Evolutionary conservation across 2,888 invertebrate genomes (phyloP), one percentile per base, ranked within the genome.

Genomic region (Ochropacha duplaris): DNA sequence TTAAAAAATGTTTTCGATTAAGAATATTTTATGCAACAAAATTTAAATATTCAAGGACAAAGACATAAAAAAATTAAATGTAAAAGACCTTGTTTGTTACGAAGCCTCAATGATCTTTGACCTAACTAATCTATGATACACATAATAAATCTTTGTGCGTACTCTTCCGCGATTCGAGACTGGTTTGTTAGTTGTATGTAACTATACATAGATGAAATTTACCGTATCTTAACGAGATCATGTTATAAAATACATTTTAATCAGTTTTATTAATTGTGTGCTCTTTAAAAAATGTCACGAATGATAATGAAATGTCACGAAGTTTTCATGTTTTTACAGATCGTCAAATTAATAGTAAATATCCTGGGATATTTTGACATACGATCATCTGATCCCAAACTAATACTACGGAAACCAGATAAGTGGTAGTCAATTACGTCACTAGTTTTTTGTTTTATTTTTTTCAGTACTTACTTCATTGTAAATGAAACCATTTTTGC

Each of bases 71-170:
- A 39, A 39, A 39, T 16, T 3, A 14, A 14, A 39, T 16, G 16
- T 16, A 39, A 2, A 39, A 39, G 19, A 19, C 44, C 44, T 44
- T 44, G 44, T 19, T 44, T 1, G 16, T 4, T 39, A 19, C 19
- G 44, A n/a, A 16, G 39, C 19, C 19, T 44, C 64, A 65, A 55
- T 68, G 65, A 69, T 76, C 70, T 78, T 66, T 64, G 69, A 74
- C 65, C 66, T 64, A 66, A 71, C 66, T 81, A 77, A 71, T 86
- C 83, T 81, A 66, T 77, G 79, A 65, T 68, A 58, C 36, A 56
- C 66, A 79, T 84, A 84, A 88, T 86, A 86, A 87, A 88, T 87
- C 81, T 82, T 68, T 57, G 61, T 71, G 69, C 71, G 72, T 56
- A 65, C 72, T 83, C 87, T 87, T 87, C 87, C 87, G 86, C 69